Conservation (phyloP, 2,797 vertebrate genomes). For the Delichon dasypus region DNA sequence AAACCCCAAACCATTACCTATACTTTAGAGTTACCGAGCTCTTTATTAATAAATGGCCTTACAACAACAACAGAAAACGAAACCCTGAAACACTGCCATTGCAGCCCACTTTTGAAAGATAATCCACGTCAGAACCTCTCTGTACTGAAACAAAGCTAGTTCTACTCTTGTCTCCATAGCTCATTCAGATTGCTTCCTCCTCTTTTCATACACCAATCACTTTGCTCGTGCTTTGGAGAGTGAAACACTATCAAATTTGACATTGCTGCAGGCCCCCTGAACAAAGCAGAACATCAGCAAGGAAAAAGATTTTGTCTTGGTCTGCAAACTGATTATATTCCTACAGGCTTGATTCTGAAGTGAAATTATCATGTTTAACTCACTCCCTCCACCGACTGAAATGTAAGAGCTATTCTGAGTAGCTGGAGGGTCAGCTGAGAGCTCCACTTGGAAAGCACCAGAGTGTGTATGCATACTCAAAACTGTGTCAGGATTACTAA, state of each 20-base stretch:
- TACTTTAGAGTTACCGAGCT: background rate
- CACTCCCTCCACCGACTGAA: conserved; percentile 6
- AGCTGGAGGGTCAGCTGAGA: conserved; percentile 15
- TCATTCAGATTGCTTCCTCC: background rate
- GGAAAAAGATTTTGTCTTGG: background rate
- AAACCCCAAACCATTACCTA: background rate
- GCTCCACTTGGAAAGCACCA: background rate
- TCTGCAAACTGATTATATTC: conserved; percentile 18
- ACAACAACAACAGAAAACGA: background rate
- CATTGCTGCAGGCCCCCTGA: conserved; percentile 12
- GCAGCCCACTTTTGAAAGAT: background rate
- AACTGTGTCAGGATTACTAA: conserved; percentile 20
- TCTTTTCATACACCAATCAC: background rate
- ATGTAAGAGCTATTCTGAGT: background rate
- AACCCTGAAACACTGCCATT: background rate
- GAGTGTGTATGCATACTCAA: background rate
- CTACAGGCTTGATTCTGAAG: conserved; percentile 33
- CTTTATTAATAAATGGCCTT: background rate
- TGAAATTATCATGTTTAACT: conserved; percentile 40
- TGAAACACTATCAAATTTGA: conserved; percentile 32
- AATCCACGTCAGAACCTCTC: background rate
- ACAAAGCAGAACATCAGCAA: conserved; percentile 42
- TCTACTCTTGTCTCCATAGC: background rate
- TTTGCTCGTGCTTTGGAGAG: background rate
- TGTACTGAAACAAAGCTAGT: background rate